A percentile compares a stretch with the other conserved stretches of the same genome.
phyloP scores from a whole-genome alignment of 1,140 invertebrate genomes.

The Heterodera schachtii region DNA sequence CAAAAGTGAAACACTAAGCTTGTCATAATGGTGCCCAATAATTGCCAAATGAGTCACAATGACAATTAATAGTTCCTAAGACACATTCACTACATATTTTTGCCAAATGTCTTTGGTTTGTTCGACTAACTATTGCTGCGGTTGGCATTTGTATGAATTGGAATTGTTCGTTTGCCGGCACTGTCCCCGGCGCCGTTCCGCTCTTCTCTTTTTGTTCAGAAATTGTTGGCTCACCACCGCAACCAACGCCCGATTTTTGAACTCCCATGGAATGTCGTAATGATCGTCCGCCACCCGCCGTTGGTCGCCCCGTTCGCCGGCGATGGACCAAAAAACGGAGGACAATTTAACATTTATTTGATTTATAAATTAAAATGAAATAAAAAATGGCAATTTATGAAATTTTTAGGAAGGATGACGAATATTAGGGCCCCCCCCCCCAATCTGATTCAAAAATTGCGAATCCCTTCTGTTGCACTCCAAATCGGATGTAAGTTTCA shows the following conservation, averaged over 20 bases:
- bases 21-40: too few relatives aligned
- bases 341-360: neutral
- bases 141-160: neutral
- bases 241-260: slow-evolving; percentile 32
- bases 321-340: neutral
- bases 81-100: too few relatives aligned
- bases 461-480: too few relatives aligned
- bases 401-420: neutral
- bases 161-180: neutral
- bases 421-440: too few relatives aligned
- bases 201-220: slow-evolving; percentile 5
- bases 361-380: neutral
- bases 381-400: neutral
- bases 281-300: slow-evolving; percentile 18
- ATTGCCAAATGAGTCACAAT: too few relatives aligned
- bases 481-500: too few relatives aligned
- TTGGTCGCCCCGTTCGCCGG: neutral
- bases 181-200: neutral
- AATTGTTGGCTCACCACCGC: slow-evolving; percentile 25
- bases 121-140: neutral
- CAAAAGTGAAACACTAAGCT: too few relatives aligned
- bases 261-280: slow-evolving; percentile 43
- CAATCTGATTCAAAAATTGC: too few relatives aligned
- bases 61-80: too few relatives aligned
- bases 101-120: neutral